Percentiles rank a stretch among this genome's conserved stretches.
Conservation (phyloP, 2,888 invertebrate species). For the Mantis religiosa region DNA sequence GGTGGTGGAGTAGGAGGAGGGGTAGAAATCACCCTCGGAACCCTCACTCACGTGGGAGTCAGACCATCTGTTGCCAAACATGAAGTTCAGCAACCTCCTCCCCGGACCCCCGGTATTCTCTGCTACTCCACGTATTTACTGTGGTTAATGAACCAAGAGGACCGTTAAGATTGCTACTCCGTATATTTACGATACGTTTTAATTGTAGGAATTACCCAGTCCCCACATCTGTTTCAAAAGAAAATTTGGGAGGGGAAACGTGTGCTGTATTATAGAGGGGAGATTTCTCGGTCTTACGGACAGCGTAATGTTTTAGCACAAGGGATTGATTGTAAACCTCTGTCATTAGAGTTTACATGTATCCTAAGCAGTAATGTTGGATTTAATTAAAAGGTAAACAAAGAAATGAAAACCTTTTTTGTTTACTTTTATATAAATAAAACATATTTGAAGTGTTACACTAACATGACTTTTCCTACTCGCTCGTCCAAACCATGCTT, state of each 20-base stretch:
- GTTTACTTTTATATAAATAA: too few relatives aligned
- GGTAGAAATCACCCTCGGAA: not conserved
- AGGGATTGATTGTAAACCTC: not conserved
- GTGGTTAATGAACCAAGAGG: constrained; percentile 3
- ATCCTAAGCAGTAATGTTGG: too few relatives aligned
- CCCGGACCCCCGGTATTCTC: not conserved
- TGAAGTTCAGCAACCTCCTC: not conserved
- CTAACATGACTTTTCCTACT: too few relatives aligned
- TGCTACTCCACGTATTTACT: not conserved
- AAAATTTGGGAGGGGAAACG: not conserved
- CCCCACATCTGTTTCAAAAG: not conserved
- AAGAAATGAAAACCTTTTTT: too few relatives aligned
- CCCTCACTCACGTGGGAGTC: constrained; percentile 1
- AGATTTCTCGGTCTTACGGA: not conserved
- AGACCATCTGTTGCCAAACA: constrained; percentile 14
- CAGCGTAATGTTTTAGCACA: not conserved
- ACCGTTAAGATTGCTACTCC: not conserved
- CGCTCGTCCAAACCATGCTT: too few relatives aligned
- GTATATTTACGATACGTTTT: constrained; percentile 3
- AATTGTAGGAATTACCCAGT: not conserved
- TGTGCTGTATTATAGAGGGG: not conserved
- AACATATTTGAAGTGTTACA: too few relatives aligned
- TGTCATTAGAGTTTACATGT: not conserved
- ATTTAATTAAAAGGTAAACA: too few relatives aligned
- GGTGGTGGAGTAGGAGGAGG: not conserved